Percentiles rank a stretch among this genome's conserved stretches.
phyloP scores from a whole-genome alignment of 1,140 invertebrate species.

The Papilio glaucus region DNA sequence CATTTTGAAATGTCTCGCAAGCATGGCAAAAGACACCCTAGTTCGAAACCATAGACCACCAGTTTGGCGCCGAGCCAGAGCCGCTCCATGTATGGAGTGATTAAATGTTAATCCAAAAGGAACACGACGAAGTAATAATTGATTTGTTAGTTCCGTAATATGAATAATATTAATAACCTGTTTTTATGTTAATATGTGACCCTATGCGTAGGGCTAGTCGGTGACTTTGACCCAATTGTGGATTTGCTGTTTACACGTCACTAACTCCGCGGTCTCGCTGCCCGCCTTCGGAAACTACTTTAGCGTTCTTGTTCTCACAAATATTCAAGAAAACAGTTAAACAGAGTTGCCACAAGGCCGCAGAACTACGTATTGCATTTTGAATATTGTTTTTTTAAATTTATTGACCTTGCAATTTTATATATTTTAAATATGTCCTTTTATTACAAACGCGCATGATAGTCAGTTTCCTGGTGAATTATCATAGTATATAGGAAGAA shows the following conservation, averaged over 20 bases:
- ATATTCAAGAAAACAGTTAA: not conserved
- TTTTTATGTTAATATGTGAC: conserved; percentile 25
- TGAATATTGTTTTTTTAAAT: conserved; percentile 1
- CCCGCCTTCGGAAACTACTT: conserved; percentile 8
- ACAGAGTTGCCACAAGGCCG: not conserved
- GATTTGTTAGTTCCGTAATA: conserved; percentile 5
- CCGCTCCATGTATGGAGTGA: too few species aligned
- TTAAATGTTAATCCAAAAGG: not conserved
- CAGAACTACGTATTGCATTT: not conserved
- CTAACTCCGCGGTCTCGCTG: not conserved
- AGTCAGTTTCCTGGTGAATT: too few species aligned
- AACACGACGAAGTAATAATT: conserved; percentile 19
- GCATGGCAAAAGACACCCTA: too few species aligned
- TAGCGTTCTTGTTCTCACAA: not conserved
- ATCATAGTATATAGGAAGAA: too few species aligned
- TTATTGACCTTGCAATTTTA: not conserved
- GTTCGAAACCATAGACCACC: too few species aligned
- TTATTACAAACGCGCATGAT: not conserved
- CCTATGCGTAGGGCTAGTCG: conserved; percentile 16
- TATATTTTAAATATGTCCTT: conserved; percentile 4
- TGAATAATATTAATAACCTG: conserved; percentile 12
- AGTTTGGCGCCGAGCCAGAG: too few species aligned
- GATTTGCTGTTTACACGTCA: conserved; percentile 15
- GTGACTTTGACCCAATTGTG: conserved; percentile 33
- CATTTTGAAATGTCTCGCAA: too few species aligned